Conservation (phyloP, 2,797 vertebrate genomes). For the Chromis chromis region DNA sequence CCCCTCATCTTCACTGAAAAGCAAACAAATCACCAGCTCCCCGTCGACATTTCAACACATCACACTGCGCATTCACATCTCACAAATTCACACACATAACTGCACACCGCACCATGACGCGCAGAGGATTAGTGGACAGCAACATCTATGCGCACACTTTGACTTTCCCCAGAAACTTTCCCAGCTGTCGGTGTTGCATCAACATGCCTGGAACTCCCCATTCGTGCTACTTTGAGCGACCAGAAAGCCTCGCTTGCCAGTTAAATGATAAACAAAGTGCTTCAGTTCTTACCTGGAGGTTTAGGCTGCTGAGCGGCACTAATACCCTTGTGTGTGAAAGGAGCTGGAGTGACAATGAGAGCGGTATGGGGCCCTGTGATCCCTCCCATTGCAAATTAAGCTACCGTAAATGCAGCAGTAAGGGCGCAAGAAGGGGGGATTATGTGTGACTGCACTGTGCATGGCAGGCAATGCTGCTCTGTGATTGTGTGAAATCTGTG, state of each 20-base stretch:
- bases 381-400: conserved; percentile 62
- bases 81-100: conserved; percentile 12
- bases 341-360: conserved; percentile 69
- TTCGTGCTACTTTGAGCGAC: too few species aligned
- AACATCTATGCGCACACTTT: conserved; percentile 1
- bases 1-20: neutral
- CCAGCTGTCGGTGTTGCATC: neutral
- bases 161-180: conserved; percentile 45
- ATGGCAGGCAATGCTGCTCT: neutral
- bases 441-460: neutral
- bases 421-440: conserved; percentile 47
- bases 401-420: conserved; percentile 70
- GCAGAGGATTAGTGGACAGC: conserved; percentile 33
- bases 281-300: conserved; percentile 72
- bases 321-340: conserved; percentile 47
- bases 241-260: rapidly evolving
- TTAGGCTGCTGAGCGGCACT: conserved; percentile 61
- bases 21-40: neutral
- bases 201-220: rapidly evolving
- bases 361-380: conserved; percentile 37
- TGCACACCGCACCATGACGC: conserved; percentile 24
- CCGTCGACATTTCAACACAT: neutral
- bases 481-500: neutral
- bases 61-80: neutral
- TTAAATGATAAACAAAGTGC: conserved; percentile 9